phyloP scores from a whole-genome alignment of 2,888 invertebrate genomes.

The Oscheius myriophilus region DNA sequence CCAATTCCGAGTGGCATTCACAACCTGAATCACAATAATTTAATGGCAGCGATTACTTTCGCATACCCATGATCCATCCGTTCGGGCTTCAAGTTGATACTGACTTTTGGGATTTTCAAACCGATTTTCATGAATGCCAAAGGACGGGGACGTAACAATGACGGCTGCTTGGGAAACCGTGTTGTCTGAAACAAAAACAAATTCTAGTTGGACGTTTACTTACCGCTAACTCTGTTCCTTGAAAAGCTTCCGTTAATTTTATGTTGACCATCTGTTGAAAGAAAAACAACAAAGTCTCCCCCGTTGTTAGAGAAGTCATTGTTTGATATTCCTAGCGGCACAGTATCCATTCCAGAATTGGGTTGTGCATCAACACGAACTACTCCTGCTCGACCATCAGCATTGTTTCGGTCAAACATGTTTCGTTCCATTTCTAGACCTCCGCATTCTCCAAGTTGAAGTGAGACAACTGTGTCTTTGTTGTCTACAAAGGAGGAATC shows the following conservation, averaged over 20 bases:
- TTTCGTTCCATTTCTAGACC: slow-evolving; percentile 24
- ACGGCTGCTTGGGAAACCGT: slow-evolving; percentile 41
- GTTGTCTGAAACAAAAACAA: slow-evolving; percentile 25
- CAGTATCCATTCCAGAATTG: slow-evolving; percentile 7
- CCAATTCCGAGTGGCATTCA: slow-evolving; percentile 41
- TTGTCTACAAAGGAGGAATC: slow-evolving; percentile 40
- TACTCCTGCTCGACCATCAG: slow-evolving; percentile 27
- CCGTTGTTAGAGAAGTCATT: slow-evolving; percentile 26
- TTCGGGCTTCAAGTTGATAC: slow-evolving; percentile 39
- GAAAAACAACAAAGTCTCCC: slow-evolving; percentile 27
- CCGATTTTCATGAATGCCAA: slow-evolving; percentile 36
- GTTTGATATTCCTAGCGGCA: slow-evolving; percentile 15
- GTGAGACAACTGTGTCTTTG: slow-evolving; percentile 39
- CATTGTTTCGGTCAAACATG: slow-evolving; percentile 30
- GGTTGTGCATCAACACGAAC: slow-evolving; percentile 25
- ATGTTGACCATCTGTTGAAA: slow-evolving; percentile 11
- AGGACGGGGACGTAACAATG: slow-evolving; percentile 37
- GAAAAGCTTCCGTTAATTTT: slow-evolving; percentile 21
- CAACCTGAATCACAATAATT: too few relatives aligned
- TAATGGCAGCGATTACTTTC: too few relatives aligned
- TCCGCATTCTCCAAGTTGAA: slow-evolving; percentile 43
- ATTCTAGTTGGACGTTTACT: not conserved
- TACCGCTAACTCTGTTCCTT: slow-evolving; percentile 23
- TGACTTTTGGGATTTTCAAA: slow-evolving; percentile 40
- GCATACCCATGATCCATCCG: slow-evolving; percentile 36